A percentile compares a stretch with the other conserved stretches of the same genome.
These are phyloP conservation scores for Tridacna crocea DNA, from an alignment of 2,888 invertebrate genomes.

Conservation along the genomic window DNA sequence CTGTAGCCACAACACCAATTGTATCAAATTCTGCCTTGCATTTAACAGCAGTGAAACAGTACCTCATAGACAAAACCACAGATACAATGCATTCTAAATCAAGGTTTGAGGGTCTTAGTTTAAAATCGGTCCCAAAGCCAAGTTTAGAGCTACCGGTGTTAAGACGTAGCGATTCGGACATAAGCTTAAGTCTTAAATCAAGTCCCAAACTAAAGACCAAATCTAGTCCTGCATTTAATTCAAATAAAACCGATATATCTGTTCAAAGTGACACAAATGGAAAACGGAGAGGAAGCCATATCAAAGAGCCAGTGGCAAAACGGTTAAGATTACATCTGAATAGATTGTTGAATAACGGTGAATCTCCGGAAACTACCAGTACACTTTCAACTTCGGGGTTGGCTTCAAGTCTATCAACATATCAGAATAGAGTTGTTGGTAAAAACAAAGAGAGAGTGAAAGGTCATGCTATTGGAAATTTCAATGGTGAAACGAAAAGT, in stretches of 20 bases:
- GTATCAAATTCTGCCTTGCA: constrained; percentile 6
- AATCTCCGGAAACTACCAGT: neutral
- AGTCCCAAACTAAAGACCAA: neutral
- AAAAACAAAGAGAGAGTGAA: too few species aligned
- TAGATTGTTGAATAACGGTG: neutral
- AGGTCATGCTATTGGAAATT: neutral
- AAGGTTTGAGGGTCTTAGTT: constrained; percentile 52
- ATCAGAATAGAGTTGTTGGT: neutral
- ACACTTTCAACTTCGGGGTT: neutral
- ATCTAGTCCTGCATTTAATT: too few species aligned
- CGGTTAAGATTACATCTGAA: neutral
- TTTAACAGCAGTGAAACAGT: constrained; percentile 53
- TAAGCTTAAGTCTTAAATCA: neutral
- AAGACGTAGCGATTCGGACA: neutral
- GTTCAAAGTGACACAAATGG: neutral
- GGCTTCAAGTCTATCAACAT: neutral
- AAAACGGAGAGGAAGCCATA: neutral
- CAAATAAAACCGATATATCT: neutral
- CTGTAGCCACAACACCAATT: neutral
- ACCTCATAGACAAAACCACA: constrained; percentile 49
- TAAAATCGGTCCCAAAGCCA: constrained; percentile 38
- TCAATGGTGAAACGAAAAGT: neutral
- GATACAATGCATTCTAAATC: constrained; percentile 14
- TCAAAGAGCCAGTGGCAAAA: neutral
- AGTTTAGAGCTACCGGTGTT: constrained; percentile 16